Base-by-base conservation (phyloP, 2,888 invertebrate genomes). In the Nysson spinosus region DNA sequence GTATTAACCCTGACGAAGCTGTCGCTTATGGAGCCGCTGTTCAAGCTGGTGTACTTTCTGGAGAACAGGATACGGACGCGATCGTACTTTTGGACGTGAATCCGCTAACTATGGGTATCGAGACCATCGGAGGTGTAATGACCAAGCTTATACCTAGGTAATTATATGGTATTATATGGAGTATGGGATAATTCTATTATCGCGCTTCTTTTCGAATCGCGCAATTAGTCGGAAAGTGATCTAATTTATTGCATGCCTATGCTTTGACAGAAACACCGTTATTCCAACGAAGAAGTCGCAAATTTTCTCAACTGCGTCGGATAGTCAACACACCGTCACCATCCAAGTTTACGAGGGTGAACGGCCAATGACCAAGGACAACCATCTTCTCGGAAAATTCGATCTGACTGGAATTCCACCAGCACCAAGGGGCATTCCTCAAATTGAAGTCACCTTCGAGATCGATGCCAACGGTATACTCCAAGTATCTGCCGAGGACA, bases 51-150 rank as follows among this genome's bases (percentile, higher is more conserved):
- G 98, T 99, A 1, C 92, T 99, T 61, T 96, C 96, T 64, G 97
- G 99, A 50, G 98, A 98, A 90, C 97, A 98, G 88, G 97, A 97
- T 85, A 97, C 97, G 1, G 97, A 97, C 79, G 98, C 98, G 52
- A 94, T 99, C 76, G 97, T 99, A 0, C 91, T 99, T 63, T 91
- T 99, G 70, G 99, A 99, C 87, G 99, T 99, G 51, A 99, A 98
- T 88, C 99, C 99, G 76, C 91, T 99, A 72, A 99, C 99, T 72
- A 93, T 99, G 93, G 99, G 99, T 89, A 99, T 99, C 85, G 99
- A 99, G 89, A 99, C 99, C 34, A 98, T 99, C 43, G 99, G 99
- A 70, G 99, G 99, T 76, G 99, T 99, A 22, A 99, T 99, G 99
- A 99, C 99, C 78, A 99, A 98, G 87, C 91, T 99, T 52, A 99